Conservation (phyloP, 2,888 invertebrate genomes). For the Athalia cordata region DNA sequence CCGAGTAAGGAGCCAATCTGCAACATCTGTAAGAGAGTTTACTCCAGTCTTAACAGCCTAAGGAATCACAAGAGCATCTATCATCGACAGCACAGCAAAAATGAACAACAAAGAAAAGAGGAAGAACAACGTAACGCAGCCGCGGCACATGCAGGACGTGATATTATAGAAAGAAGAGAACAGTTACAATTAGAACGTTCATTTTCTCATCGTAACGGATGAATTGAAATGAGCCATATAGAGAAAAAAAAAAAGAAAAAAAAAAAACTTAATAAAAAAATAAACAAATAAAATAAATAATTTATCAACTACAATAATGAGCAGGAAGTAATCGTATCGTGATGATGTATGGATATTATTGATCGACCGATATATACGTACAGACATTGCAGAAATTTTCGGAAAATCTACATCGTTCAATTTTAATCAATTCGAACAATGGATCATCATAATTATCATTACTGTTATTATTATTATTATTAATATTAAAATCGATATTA, state of each 20-base stretch:
- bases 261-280: background rate
- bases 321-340: too few relatives aligned
- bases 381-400: too few relatives aligned
- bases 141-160: background rate
- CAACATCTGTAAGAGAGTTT: conserved; percentile 94
- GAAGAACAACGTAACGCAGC: conserved; percentile 72
- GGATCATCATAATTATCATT: too few relatives aligned
- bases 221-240: background rate
- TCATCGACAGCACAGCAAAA: conserved; percentile 80
- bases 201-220: conserved; percentile 9
- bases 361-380: too few relatives aligned
- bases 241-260: background rate
- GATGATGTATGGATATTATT: too few relatives aligned
- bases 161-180: too few relatives aligned
- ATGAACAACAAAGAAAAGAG: conserved; percentile 83
- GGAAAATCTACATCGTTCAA: too few relatives aligned
- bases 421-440: too few relatives aligned
- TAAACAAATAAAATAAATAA: background rate
- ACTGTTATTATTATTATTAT: too few relatives aligned
- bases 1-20: conserved; percentile 93
- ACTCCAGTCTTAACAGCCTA: conserved; percentile 92
- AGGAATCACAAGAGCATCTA: conserved; percentile 95
- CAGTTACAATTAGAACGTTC: conserved; percentile 56
- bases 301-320: background rate
- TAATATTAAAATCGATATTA: too few relatives aligned